These are phyloP conservation scores for Myotis daubentonii DNA, from an alignment of 2,797 vertebrate species.

Conservation along the genomic window DNA sequence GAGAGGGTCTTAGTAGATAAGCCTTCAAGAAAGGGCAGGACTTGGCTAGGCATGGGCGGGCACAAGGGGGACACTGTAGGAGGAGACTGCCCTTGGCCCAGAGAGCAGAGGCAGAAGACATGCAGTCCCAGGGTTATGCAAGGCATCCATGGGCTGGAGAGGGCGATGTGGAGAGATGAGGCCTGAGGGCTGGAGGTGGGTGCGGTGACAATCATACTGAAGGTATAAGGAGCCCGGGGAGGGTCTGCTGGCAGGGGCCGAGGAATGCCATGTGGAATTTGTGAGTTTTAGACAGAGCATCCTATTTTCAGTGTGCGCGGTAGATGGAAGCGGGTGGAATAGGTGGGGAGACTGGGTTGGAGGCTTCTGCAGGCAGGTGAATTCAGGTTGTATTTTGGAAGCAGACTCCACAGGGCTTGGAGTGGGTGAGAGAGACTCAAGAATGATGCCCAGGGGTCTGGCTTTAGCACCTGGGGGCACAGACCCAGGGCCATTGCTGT, in stretches of 20 bases:
- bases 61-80: background rate
- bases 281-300: background rate
- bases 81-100: background rate
- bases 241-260: background rate
- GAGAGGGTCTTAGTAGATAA: background rate
- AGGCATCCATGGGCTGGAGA: background rate
- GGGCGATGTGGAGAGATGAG: background rate
- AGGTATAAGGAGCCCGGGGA: background rate
- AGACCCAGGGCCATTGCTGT: background rate
- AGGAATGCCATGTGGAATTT: background rate
- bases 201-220: background rate
- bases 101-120: background rate
- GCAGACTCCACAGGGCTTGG: background rate
- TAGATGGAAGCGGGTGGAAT: background rate
- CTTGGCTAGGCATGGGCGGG: background rate
- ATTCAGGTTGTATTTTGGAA: background rate
- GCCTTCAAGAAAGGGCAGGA: background rate
- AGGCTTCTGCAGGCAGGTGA: background rate
- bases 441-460: background rate
- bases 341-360: background rate
- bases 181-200: background rate
- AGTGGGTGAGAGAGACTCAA: background rate
- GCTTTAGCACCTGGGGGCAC: background rate
- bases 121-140: background rate
- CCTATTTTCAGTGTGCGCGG: background rate